Evolutionary conservation across 2,797 vertebrate species (phyloP).

Genomic region (Salarias fasciatus): DNA sequence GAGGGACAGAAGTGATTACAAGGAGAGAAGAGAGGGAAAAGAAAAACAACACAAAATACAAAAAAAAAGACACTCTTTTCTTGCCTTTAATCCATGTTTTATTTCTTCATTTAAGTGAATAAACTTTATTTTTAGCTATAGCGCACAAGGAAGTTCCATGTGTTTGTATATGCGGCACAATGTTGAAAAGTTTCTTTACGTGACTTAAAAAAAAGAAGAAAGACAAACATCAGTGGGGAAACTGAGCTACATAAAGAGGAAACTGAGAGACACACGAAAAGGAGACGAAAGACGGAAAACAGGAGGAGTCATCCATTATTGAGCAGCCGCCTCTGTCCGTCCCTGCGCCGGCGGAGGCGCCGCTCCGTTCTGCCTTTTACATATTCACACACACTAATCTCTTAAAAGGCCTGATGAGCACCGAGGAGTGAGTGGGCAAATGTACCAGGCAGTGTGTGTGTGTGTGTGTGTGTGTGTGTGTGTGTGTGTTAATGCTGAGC

Average conservation of each 20-base stretch:
- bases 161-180: too few relatives aligned
- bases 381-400: conserved; percentile 79
- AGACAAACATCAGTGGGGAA: not conserved
- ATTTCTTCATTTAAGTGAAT: too few relatives aligned
- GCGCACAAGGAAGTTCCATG: too few relatives aligned
- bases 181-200: too few relatives aligned
- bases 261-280: conserved; percentile 36
- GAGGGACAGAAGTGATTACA: too few relatives aligned
- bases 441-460: conserved; percentile 17
- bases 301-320: conserved; percentile 73
- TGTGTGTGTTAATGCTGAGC: conserved; percentile 39
- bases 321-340: conserved; percentile 49
- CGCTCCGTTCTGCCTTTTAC: conserved; percentile 56
- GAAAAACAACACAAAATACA: too few relatives aligned
- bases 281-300: conserved; percentile 65
- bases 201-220: too few relatives aligned
- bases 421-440: conserved; percentile 40
- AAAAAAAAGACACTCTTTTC: too few relatives aligned
- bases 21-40: too few relatives aligned
- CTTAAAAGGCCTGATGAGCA: conserved; percentile 78
- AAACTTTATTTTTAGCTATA: too few relatives aligned
- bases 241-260: conserved; percentile 15
- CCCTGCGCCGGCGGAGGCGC: conserved; percentile 50
- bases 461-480: conserved; percentile 20
- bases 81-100: too few relatives aligned